Evolutionary conservation across 2,888 invertebrate genomes (phyloP), one percentile per base, ranked within the genome.

Genomic region (Sepioteuthis lessoniana): DNA sequence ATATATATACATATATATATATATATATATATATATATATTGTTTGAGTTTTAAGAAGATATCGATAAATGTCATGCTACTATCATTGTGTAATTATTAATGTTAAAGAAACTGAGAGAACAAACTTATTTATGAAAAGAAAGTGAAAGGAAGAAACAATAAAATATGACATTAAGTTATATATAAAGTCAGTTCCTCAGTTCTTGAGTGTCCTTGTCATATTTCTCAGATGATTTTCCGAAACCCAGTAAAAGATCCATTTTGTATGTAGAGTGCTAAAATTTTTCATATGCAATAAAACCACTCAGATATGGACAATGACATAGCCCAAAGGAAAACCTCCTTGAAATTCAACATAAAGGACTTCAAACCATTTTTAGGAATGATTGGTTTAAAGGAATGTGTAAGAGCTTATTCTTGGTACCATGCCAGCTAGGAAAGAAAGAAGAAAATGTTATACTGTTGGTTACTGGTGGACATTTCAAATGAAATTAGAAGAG

Each of bases 311-410:
- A 76, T n/a, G 76, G n/a, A 76, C 76, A 76, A 76, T 76, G 76
- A 13, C 13, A 76, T n/a, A 16, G n/a, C 76, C 76, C 4, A 35
- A 76, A 35, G n/a, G 76, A 16, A 76, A 76, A 76, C 16, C n/a
- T n/a, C 76, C n/a, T 76, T 76, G 3, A 76, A 76, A n/a, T 76
- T 76, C 76, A 8, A 76, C n/a, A 76, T n/a, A 76, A 76, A 76
- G n/a, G n/a, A 76, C 76, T 76, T 76, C 76, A 76, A 55, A 76
- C 76, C 76, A 76, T 76, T 76, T 76, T 76, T n/a, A 76, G n/a
- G 35, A 76, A 76, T n/a, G 8, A 35, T 76, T 76, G 76, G 76
- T 76, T 76, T 76, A n/a, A 35, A 76, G n/a, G 76, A 76, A 76
- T 35, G 16, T 76, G n/a, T 76, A 76, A 76, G 76, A 76, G 76